Evolutionary conservation across 2,888 invertebrate species (phyloP).

Genomic region (Rhingia rostrata): DNA sequence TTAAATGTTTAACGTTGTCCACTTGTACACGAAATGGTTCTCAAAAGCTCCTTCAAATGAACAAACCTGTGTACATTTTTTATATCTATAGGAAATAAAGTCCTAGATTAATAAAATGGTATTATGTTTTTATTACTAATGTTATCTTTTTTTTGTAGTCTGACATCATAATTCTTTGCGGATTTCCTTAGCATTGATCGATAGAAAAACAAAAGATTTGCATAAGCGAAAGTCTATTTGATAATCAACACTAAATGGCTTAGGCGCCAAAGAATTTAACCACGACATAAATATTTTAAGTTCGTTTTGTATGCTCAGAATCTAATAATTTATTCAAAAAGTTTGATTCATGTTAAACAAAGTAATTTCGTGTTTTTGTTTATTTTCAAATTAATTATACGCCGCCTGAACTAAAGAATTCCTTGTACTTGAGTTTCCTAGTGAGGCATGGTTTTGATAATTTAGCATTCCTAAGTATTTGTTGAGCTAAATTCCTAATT

Average conservation of each 20-base stretch:
- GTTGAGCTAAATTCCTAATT: not conserved
- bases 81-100: no score
- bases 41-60: no score
- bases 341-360: not conserved
- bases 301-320: not conserved
- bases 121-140: not conserved
- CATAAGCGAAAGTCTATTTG: slow-evolving; percentile 8
- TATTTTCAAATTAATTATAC: not conserved
- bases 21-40: no score
- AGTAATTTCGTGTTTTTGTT: not conserved
- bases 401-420: not conserved
- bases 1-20: no score
- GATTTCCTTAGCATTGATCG: not conserved
- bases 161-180: not conserved
- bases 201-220: not conserved
- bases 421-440: not conserved
- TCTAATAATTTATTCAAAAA: not conserved
- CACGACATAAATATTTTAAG: not conserved
- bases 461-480: not conserved
- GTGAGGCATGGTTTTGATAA: not conserved
- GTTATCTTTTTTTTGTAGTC: not conserved
- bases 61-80: no score
- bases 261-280: slow-evolving; percentile 6
- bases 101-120: not conserved
- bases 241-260: slow-evolving; percentile 1